phyloP scores from a whole-genome alignment of 2,888 invertebrate genomes.

The Yponomeuta plumbellus region DNA sequence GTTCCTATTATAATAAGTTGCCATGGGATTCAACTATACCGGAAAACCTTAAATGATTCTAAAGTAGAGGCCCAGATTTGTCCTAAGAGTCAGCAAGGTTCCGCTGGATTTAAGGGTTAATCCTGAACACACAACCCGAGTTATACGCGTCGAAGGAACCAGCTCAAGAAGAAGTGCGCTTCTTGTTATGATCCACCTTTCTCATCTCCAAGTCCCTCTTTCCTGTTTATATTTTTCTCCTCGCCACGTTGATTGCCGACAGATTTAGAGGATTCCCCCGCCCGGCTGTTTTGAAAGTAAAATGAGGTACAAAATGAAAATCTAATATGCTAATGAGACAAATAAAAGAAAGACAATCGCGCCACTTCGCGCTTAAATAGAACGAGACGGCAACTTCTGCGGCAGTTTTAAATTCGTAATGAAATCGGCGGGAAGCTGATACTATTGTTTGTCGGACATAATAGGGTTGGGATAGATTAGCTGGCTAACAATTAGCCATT shows the following conservation, averaged over 20 bases:
- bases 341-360: conserved; percentile 9
- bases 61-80: neutral
- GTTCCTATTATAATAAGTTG: no score
- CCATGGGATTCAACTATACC: no score
- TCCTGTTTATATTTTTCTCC: neutral
- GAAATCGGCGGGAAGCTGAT: neutral
- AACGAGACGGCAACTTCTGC: neutral
- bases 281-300: neutral
- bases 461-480: neutral
- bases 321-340: conserved; percentile 4
- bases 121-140: neutral
- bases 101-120: neutral
- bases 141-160: neutral
- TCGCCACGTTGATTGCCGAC: neutral
- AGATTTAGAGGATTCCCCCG: conserved; percentile 14
- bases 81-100: neutral
- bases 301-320: conserved; percentile 10
- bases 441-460: neutral
- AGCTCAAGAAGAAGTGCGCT: neutral
- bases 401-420: conserved; percentile 1
- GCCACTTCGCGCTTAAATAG: neutral
- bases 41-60: neutral
- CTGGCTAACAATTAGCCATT: neutral
- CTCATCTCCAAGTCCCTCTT: neutral
- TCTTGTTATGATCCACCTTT: neutral